Evolutionary conservation across 2,797 vertebrate genomes (phyloP), one percentile per base, ranked within the genome.

Genomic region (Coregonus ussuriensis): DNA sequence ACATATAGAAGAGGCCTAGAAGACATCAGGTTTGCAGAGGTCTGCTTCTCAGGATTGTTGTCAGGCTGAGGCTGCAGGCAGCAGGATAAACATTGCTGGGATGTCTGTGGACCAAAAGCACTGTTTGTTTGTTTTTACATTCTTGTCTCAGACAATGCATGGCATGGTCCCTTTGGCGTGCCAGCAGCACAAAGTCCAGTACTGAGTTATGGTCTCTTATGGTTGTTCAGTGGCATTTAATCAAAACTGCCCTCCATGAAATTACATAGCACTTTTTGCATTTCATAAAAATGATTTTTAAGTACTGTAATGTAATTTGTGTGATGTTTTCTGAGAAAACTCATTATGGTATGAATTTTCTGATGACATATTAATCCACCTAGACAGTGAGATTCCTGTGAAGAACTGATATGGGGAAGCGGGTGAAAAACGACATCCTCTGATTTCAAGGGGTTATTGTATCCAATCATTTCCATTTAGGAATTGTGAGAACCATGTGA

Each of bases 61-160:
- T 33, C 31, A 47, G 41, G 41, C 9, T 1, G 41, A 47, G 68
- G 71, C 4, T 66, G 35, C 77, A 75, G 6, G 47, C 18, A 35
- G 63, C 7, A n/a, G n/a, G 37, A 80, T 52, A 62, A 78, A 83
- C 71, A 79, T 78, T 51, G n/a, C 47, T 77, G 31, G 5, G 47
- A 82, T 84, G 79, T 79, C 52, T 76, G 53, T 0, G 25, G 83
- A 88, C 74, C 86, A 84, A 82, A 75, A 31, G 51, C 3, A 18
- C 33, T 1, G 59, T 81, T 33, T 33, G 87, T 78, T 84, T 25
- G 25, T 25, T 75, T 83, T 85, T 77, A 80, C 71, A 71, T 76
- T 18, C 68, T 54, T 16, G 63, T 71, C 14, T 9, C 47, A 81
- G 81, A 53, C 77, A 71, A 78, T 56, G 68, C 65, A 59, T 84